Evolutionary conservation across 53 echinoderm and acorn worm genomes (phyloP), one percentile per base, ranked within the genome.

Genomic region (Temnopleurus reevesii): DNA sequence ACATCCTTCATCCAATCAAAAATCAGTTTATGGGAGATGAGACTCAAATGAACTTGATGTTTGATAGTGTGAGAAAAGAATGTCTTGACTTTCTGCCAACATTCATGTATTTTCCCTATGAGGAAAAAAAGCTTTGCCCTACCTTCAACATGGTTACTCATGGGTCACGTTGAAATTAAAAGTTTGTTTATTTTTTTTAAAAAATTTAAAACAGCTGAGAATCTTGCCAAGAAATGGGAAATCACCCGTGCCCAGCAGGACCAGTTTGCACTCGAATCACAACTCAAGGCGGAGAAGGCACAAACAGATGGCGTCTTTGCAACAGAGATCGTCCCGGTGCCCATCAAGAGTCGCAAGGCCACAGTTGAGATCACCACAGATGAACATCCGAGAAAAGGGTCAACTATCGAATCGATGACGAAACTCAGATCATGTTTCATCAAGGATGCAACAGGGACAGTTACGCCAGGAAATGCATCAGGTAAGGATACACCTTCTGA

Each of bases 141-240:
- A n/a, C n/a, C n/a, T n/a, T n/a, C n/a, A n/a, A n/a, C n/a, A n/a
- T n/a, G n/a, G n/a, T n/a, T n/a, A n/a, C n/a, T n/a, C n/a, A n/a
- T n/a, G n/a, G n/a, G n/a, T n/a, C n/a, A n/a, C n/a, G n/a, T n/a
- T n/a, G n/a, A n/a, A n/a, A n/a, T n/a, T n/a, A n/a, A n/a, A n/a
- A n/a, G n/a, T n/a, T n/a, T n/a, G n/a, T 12, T 9, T 46, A 26
- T 9, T 46, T 5, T 41, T 45, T 43, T 76, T 23, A 8, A 21
- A 17, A 44, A 41, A 18, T 18, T 60, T 30, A 28, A 2, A 58
- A 47, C 87, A 99, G 99, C 99, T 84, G 99, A 99, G 83, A 99
- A 99, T 84, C 94, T 99, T 10, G 96, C 99, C 90, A 96, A 94
- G 81, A 86, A 96, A 86, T 99, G 99, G 99, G 89, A 89, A 27